phyloP scores from a whole-genome alignment of 2,797 vertebrate species.

The Enteromius afrohamiltoni region DNA sequence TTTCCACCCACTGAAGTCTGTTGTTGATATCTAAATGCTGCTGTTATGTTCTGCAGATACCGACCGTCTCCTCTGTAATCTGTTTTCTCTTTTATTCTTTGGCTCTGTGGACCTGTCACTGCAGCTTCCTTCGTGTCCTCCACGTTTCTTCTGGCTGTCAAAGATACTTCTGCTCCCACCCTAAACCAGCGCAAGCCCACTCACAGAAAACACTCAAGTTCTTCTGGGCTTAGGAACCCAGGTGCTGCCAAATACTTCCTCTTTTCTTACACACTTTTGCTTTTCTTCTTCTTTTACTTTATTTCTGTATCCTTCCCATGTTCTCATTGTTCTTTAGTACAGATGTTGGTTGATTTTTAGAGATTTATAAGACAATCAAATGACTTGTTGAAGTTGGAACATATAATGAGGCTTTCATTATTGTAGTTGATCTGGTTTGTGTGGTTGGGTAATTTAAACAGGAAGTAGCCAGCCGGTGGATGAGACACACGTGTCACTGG shows the following conservation, averaged over 20 bases:
- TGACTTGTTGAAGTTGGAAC: not conserved
- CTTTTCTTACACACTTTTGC: not conserved
- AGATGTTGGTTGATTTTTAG: not conserved
- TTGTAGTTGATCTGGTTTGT: constrained; percentile 9
- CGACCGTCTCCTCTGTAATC: constrained; percentile 43
- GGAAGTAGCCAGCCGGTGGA: constrained; percentile 80
- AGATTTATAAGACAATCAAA: not conserved
- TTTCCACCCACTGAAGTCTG: constrained; percentile 12
- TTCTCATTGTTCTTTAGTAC: not conserved
- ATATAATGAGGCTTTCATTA: not conserved
- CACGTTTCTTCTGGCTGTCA: constrained; percentile 56
- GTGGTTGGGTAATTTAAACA: constrained; percentile 58
- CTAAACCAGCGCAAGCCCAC: constrained; percentile 61
- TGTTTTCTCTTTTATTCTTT: constrained; percentile 43
- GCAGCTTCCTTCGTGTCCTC: constrained; percentile 57
- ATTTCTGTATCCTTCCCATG: constrained; percentile 12
- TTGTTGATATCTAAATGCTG: not conserved
- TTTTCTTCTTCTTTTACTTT: constrained; percentile 17
- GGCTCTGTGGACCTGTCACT: constrained; percentile 13
- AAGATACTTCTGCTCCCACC: constrained; percentile 57
- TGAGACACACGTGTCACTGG: constrained; percentile 81
- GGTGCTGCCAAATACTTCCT: constrained; percentile 59
- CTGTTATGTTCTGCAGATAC: constrained; percentile 8
- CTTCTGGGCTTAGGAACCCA: constrained; percentile 67
- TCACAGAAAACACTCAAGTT: constrained; percentile 64